Evolutionary conservation across 1,140 invertebrate genomes (phyloP).

Genomic region (Samia ricini): DNA sequence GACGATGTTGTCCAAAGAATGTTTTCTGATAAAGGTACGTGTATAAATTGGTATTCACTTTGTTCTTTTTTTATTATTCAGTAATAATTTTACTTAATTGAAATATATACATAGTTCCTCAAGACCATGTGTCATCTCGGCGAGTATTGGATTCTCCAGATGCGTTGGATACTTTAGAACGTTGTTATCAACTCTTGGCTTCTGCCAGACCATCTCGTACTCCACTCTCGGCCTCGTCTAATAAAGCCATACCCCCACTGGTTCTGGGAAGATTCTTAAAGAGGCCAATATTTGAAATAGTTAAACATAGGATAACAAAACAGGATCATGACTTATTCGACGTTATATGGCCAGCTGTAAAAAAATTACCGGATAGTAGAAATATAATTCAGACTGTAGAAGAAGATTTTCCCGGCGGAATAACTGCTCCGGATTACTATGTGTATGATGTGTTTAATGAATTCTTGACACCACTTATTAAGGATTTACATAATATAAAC

Average conservation of each 20-base stretch:
- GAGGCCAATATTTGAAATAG: slow-evolving; percentile 82
- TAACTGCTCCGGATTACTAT: slow-evolving; percentile 90
- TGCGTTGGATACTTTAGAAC: slow-evolving; percentile 82
- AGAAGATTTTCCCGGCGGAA: slow-evolving; percentile 83
- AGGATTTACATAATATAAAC: slow-evolving; percentile 87
- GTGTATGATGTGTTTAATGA: slow-evolving; percentile 88
- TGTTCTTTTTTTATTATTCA: background rate
- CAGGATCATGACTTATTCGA: slow-evolving; percentile 89
- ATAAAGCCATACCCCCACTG: slow-evolving; percentile 79
- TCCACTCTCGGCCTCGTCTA: slow-evolving; percentile 77
- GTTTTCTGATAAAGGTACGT: slow-evolving; percentile 87
- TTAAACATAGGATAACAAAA: slow-evolving; percentile 84
- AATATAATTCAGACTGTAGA: slow-evolving; percentile 78
- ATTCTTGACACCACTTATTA: slow-evolving; percentile 86
- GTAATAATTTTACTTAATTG: background rate
- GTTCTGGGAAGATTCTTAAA: slow-evolving; percentile 83
- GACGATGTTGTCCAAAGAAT: slow-evolving; percentile 82
- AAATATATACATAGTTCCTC: slow-evolving; percentile 76
- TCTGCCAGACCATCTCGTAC: slow-evolving; percentile 75
- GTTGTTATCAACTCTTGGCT: slow-evolving; percentile 84
- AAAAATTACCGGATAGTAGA: slow-evolving; percentile 81
- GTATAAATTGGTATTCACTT: slow-evolving; percentile 3
- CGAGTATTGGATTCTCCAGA: slow-evolving; percentile 83
- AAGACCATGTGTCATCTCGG: slow-evolving; percentile 83
- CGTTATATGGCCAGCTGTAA: slow-evolving; percentile 88